A percentile compares a stretch with the other conserved stretches of the same genome.
Conservation (phyloP, 1,140 invertebrate species). For the Penaeus chinensis region DNA sequence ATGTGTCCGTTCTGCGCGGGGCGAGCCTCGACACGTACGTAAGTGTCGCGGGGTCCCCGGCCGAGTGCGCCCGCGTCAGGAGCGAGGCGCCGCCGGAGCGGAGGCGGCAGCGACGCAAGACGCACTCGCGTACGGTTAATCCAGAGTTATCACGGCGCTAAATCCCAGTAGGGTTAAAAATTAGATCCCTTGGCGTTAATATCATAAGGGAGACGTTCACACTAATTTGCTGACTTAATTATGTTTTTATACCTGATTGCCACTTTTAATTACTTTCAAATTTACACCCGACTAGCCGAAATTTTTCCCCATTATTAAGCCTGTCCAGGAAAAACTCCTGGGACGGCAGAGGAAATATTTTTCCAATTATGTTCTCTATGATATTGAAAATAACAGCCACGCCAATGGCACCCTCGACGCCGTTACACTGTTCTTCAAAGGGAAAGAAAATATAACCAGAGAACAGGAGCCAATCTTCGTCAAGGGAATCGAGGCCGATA, state of each 20-base stretch:
- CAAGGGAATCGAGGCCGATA: too few relatives aligned
- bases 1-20: too few relatives aligned
- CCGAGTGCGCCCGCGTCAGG: not conserved
- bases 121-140: slow-evolving; percentile 30
- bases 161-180: slow-evolving; percentile 46
- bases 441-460: too few relatives aligned
- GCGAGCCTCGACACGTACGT: too few relatives aligned
- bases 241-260: slow-evolving; percentile 62
- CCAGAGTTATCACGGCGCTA: slow-evolving; percentile 45
- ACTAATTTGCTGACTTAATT: slow-evolving; percentile 61
- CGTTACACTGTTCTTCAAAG: too few relatives aligned
- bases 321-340: slow-evolving; percentile 31
- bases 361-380: not conserved
- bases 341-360: slow-evolving; percentile 7
- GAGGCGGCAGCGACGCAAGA: not conserved
- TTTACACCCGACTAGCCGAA: slow-evolving; percentile 55
- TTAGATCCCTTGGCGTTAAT: slow-evolving; percentile 43
- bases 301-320: slow-evolving; percentile 56
- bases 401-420: too few relatives aligned
- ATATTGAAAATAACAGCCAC: too few relatives aligned
- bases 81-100: not conserved
- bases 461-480: too few relatives aligned
- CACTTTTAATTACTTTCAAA: slow-evolving; percentile 62
- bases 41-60: not conserved
- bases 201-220: slow-evolving; percentile 59